Conservation (phyloP, 2,797 vertebrate species). For the Hypotaenidia okinawae region DNA sequence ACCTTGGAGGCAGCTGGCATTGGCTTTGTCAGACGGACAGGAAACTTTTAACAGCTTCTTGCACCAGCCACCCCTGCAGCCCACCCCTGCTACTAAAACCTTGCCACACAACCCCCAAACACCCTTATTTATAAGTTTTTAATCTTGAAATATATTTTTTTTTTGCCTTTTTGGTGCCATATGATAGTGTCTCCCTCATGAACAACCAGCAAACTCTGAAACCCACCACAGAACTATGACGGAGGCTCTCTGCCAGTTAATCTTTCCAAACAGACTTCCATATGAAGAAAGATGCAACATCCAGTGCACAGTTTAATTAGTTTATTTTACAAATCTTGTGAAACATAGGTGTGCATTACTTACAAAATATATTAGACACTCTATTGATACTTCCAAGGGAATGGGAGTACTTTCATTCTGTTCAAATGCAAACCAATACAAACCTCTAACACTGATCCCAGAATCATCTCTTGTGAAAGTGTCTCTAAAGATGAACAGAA, state of each 20-base stretch:
- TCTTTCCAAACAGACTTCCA: not conserved
- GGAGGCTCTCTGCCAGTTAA: not conserved
- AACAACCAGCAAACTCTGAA: not conserved
- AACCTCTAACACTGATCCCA: not conserved
- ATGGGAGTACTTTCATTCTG: not conserved
- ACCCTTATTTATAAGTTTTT: not conserved
- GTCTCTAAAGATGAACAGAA: not conserved
- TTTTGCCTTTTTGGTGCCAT: not conserved
- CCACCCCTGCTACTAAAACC: too few species aligned
- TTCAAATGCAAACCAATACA: constrained; percentile 13
- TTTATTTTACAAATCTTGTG: constrained; percentile 52
- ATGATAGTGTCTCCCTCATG: not conserved
- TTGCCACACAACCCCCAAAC: too few species aligned
- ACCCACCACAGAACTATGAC: not conserved
- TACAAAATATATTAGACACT: constrained; percentile 65
- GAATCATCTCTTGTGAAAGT: not conserved
- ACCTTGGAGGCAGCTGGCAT: too few species aligned
- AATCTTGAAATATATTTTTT: not conserved
- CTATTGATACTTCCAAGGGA: not conserved
- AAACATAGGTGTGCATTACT: constrained; percentile 43
- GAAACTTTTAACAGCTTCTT: too few species aligned
- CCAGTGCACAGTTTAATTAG: not conserved
- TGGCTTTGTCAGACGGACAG: too few species aligned
- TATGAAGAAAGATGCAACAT: not conserved
- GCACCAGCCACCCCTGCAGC: too few species aligned